A percentile compares a stretch with the other conserved stretches of the same genome.
Conservation (phyloP, 1,140 invertebrate genomes). For the Pseudomyrmex gracilis region DNA sequence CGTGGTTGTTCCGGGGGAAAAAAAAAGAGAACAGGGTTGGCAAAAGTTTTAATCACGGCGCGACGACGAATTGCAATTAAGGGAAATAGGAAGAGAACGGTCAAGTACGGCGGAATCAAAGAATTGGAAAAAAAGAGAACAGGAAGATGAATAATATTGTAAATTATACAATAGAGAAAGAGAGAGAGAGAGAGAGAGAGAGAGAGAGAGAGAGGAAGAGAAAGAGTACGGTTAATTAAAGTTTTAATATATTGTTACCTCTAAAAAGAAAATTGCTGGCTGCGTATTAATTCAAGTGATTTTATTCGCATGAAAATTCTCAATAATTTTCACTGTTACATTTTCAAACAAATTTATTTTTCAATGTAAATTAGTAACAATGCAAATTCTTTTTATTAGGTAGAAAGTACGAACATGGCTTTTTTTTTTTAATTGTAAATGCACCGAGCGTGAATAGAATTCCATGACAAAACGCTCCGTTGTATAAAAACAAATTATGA, state of each 20-base stretch:
- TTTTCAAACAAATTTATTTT: too few species aligned
- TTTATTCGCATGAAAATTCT: not conserved
- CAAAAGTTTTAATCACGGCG: slow-evolving; percentile 52
- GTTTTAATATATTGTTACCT: not conserved
- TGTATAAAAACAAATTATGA: not conserved
- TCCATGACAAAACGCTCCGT: not conserved
- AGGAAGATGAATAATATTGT: not conserved
- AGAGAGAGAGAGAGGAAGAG: not conserved
- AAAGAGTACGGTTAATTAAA: not conserved
- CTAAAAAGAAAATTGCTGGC: not conserved
- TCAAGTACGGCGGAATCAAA: slow-evolving; percentile 1
- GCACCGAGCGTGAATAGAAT: not conserved
- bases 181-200: not conserved
- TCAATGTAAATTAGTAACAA: not conserved
- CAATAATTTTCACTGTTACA: not conserved
- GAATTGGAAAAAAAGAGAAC: not conserved
- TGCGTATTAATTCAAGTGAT: not conserved
- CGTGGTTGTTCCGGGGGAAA: not conserved
- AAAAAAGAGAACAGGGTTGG: not conserved
- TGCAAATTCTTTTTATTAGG: not conserved
- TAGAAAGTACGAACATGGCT: not conserved
- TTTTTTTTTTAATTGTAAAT: not conserved
- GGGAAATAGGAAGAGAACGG: slow-evolving; percentile 1
- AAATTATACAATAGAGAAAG: not conserved
- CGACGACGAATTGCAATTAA: slow-evolving; percentile 39